Percentiles rank a stretch among this genome's conserved stretches.
phyloP scores from a whole-genome alignment of 2,888 invertebrate genomes.

The Crematogaster levior region DNA sequence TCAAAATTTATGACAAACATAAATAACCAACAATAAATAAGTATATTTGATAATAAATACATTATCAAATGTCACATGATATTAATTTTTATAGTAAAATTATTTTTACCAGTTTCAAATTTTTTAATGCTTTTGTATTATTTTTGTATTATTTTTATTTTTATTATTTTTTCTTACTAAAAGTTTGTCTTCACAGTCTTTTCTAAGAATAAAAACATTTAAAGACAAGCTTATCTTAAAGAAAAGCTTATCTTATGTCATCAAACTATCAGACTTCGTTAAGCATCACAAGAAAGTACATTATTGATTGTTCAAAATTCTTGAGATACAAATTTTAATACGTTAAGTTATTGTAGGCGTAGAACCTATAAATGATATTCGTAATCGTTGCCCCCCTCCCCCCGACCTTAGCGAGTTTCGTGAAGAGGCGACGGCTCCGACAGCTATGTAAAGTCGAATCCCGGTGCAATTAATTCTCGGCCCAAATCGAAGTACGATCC shows the following conservation, averaged over 20 bases:
- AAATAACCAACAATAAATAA: neutral
- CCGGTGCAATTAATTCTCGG: conserved; percentile 78
- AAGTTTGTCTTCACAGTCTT: neutral
- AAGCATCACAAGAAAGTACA: neutral
- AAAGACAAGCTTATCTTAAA: neutral
- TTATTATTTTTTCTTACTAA: neutral
- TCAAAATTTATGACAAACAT: neutral
- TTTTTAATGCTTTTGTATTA: neutral
- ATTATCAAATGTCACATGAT: neutral
- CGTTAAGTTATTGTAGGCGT: neutral
- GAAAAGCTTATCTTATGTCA: neutral
- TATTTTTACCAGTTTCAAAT: neutral
- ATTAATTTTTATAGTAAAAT: neutral
- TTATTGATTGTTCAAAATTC: neutral
- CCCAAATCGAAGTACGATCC: conserved; percentile 60
- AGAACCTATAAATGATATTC: conserved; percentile 16
- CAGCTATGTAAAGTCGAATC: conserved; percentile 77
- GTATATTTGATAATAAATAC: neutral
- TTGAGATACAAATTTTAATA: conserved; percentile 24
- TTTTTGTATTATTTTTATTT: neutral
- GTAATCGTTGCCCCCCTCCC: conserved; percentile 39
- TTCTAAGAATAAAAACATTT: neutral
- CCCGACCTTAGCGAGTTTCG: conserved; percentile 37
- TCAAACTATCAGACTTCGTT: neutral
- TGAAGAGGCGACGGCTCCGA: conserved; percentile 62